Evolutionary conservation across 2,797 vertebrate species (phyloP).

Genomic region (Stomatorhinus walkeri): DNA sequence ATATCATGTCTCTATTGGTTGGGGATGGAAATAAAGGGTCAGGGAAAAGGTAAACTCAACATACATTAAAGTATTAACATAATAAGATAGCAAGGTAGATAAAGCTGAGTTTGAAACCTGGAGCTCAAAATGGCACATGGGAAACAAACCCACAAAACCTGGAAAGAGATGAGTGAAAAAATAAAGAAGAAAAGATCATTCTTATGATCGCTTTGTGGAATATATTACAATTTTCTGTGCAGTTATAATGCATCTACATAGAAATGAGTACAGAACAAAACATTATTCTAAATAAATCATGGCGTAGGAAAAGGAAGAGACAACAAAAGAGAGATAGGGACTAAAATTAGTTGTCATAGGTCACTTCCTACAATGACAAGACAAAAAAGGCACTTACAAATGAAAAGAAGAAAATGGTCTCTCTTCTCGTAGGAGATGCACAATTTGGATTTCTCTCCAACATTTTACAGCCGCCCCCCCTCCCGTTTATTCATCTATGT

Average conservation of each 20-base stretch:
- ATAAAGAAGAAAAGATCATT: not conserved
- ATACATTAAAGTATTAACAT: constrained; percentile 11
- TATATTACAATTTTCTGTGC: constrained; percentile 17
- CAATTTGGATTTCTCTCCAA: constrained; percentile 42
- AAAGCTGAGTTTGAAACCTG: not conserved
- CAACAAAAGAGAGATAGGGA: constrained; percentile 13
- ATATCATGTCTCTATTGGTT: not conserved
- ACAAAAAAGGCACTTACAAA: constrained; percentile 39
- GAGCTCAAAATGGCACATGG: not conserved
- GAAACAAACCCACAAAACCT: not conserved
- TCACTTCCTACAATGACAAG: constrained; percentile 43
- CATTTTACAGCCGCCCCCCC: constrained; percentile 48
- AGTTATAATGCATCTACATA: constrained; percentile 11
- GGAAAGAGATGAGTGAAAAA: not conserved
- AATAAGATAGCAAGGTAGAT: not conserved
- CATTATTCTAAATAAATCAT: constrained; percentile 18
- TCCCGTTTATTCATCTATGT: constrained; percentile 48
- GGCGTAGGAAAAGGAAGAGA: constrained; percentile 8
- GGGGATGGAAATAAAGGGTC: not conserved
- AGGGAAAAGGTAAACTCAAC: not conserved
- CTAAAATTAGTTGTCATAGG: constrained; percentile 43
- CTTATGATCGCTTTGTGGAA: not conserved
- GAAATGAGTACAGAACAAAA: constrained; percentile 20
- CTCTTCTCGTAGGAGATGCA: constrained; percentile 38
- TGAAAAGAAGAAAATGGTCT: constrained; percentile 41